Base-by-base conservation (phyloP, 2,888 invertebrate genomes). In the Agrilus cyanescens region DNA sequence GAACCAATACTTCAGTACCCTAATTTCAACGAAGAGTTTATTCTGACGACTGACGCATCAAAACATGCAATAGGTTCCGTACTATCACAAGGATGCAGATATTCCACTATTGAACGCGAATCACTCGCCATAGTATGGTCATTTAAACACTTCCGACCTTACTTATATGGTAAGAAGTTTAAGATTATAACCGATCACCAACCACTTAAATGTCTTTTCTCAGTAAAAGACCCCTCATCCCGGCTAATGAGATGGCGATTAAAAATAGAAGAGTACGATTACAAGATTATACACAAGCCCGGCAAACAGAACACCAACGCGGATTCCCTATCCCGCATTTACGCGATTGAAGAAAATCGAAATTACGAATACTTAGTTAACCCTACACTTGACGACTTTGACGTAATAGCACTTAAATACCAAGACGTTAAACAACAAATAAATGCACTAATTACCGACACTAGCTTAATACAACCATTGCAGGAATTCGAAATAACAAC, bases 101-200 rank as follows among this genome's bases (percentile, higher is more conserved):
- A 66, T 45, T 50, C 50, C 2, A 59, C 60, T 1, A 63, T 51
- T 2, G 62, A 67, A 50, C 53, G 53, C 36, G 63, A 66, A 52
- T 41, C 62, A 3, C 38, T 65, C 34, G 57, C 60, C 1, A 60
- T 66, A 8, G 50, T 64, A 5, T 63, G 57, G 57, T 50, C 47
- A 6, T 43, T 49, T 1, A 56, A 60, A 49, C 51, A 61, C 43
- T 66, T 62, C 45, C 18, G 61, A 30, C 59, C 62, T 4, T 66
- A 64, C 40, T 40, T 66, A 2, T 61, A 54, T 42, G 63, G 63
- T 14, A 50, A 54, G 32, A 50, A 57, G 45, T 66, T 65, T 38
- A 50, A 31, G 10, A 54, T 66, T 10, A 18, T 57, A 5, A 64
- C 56, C 0, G 62, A 65, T 43, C 64, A 65, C 42, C 41, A 50